Evolutionary conservation across 1,140 invertebrate genomes (phyloP).

Genomic region (Anagrus nilaparvatae): DNA sequence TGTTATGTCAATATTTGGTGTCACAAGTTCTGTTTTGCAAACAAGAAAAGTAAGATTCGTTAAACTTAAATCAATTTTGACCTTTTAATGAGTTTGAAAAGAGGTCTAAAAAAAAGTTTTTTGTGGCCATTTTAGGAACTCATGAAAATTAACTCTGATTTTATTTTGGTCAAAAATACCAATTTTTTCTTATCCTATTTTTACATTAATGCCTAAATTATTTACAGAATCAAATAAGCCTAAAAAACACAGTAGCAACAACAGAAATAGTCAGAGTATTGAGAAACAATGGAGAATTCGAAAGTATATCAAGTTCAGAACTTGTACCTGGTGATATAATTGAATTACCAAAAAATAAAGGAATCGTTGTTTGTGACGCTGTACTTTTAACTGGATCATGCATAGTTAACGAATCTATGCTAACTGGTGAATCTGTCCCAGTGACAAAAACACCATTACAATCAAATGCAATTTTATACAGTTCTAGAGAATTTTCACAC

Average conservation of each 20-base stretch:
- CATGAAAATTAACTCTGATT: too few species aligned
- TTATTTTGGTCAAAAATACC: too few species aligned
- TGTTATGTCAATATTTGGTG: constrained; percentile 76
- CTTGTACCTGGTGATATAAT: constrained; percentile 92
- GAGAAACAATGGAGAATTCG: constrained; percentile 39
- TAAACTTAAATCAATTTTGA: too few species aligned
- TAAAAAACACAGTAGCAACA: constrained; percentile 58
- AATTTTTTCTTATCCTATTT: not conserved
- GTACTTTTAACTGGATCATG: constrained; percentile 79
- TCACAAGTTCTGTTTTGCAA: constrained; percentile 71
- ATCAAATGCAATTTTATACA: constrained; percentile 27
- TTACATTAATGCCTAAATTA: too few species aligned
- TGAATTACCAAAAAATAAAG: constrained; percentile 72
- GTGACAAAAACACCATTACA: constrained; percentile 37
- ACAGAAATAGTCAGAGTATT: constrained; percentile 52
- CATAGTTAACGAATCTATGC: constrained; percentile 93
- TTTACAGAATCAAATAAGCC: constrained; percentile 59
- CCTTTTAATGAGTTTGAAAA: too few species aligned
- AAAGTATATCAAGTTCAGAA: constrained; percentile 44
- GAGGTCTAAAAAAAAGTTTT: too few species aligned
- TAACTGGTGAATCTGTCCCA: constrained; percentile 59
- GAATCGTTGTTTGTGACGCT: constrained; percentile 82
- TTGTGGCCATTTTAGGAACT: too few species aligned
- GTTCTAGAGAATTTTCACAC: constrained; percentile 33
- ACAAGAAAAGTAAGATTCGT: constrained; percentile 58